Percentiles rank a stretch among this genome's conserved stretches.
These are phyloP conservation scores for Ptilonorhynchus violaceus DNA, from an alignment of 2,113 vertebrate species.

Conservation along the genomic window DNA sequence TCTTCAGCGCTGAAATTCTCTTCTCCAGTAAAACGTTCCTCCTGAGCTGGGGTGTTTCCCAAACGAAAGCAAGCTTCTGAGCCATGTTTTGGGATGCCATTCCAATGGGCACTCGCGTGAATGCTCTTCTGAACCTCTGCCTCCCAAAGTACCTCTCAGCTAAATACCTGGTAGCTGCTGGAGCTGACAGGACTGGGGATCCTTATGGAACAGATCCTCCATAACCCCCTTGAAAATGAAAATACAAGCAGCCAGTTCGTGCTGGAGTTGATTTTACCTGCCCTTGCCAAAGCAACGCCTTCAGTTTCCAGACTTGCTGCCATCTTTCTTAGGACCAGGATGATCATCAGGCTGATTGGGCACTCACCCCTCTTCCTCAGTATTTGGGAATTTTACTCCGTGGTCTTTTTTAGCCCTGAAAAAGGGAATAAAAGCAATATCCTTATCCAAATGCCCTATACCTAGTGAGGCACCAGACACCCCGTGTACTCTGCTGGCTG, in stretches of 20 bases:
- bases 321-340: neutral
- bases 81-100: neutral
- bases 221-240: neutral
- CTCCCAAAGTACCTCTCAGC: neutral
- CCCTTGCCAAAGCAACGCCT: neutral
- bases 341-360: neutral
- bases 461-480: rapidly evolving
- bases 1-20: neutral
- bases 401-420: neutral
- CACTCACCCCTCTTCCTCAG: neutral
- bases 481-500: rapidly evolving
- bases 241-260: neutral
- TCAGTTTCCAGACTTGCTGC: neutral
- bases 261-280: neutral
- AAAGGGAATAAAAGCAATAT: neutral
- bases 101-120: neutral
- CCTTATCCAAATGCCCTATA: neutral
- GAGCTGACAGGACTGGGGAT: neutral
- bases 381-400: rapidly evolving
- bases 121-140: neutral
- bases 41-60: neutral
- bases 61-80: neutral
- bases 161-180: neutral
- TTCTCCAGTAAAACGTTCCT: neutral
- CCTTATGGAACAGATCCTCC: neutral